Conservation (phyloP, 1,140 invertebrate genomes). For the Drosophila aff. region DNA sequence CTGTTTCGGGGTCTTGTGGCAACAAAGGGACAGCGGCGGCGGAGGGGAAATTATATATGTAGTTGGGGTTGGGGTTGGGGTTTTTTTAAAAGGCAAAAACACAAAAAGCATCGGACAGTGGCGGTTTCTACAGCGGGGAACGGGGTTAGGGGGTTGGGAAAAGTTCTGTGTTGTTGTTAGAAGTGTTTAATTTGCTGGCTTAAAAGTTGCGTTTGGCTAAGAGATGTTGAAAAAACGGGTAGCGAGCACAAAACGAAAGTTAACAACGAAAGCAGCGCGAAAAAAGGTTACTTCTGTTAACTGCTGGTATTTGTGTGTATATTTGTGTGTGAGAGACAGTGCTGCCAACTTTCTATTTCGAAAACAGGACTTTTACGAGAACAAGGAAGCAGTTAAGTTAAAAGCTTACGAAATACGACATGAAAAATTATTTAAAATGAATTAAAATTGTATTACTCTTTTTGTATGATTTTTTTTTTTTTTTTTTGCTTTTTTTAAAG, state of each 20-base stretch:
- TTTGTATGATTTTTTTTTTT: too few species aligned
- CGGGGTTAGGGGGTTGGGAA: constrained; percentile 12
- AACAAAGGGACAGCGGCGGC: constrained; percentile 21
- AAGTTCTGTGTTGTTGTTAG: constrained; percentile 73
- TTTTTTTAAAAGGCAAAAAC: constrained; percentile 57
- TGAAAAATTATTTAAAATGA: too few species aligned
- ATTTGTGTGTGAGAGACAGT: constrained; percentile 5
- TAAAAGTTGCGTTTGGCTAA: constrained; percentile 75
- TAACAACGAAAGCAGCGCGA: constrained; percentile 49
- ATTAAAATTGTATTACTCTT: too few species aligned
- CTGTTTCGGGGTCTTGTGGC: constrained; percentile 61
- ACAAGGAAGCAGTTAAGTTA: too few species aligned
- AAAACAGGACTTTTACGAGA: not conserved
- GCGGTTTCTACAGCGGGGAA: constrained; percentile 28
- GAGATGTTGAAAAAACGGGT: constrained; percentile 44
- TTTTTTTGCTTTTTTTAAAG: too few species aligned
- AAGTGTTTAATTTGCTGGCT: constrained; percentile 82
- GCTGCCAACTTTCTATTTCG: not conserved
- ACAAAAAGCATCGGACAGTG: constrained; percentile 54
- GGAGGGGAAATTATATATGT: constrained; percentile 46
- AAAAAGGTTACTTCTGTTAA: constrained; percentile 71
- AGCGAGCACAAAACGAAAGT: constrained; percentile 43
- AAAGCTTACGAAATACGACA: not conserved
- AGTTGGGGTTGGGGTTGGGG: constrained; percentile 46
- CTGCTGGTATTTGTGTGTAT: constrained; percentile 34